Percentiles rank a stretch among this genome's conserved stretches.
Evolutionary conservation across 2,888 invertebrate genomes (phyloP).

Genomic region (Galerucella pusilla): DNA sequence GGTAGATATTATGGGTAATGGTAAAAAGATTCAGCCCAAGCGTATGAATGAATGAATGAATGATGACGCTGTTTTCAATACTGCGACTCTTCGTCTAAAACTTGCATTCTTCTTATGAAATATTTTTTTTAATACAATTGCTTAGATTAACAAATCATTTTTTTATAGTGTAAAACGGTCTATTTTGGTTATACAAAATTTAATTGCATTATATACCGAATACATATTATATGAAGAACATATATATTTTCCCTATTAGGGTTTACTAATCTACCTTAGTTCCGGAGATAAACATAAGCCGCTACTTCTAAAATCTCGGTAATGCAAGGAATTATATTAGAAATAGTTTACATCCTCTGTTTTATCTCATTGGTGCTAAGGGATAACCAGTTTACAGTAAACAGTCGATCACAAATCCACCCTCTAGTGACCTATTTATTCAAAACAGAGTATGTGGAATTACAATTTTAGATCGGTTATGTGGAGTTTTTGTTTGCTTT

Average conservation of each 20-base stretch:
- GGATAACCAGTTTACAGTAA: slow-evolving; percentile 19
- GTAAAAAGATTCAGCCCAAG: too few relatives aligned
- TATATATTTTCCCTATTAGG: neutral
- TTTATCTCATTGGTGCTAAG: slow-evolving; percentile 14
- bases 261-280: neutral
- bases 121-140: too few relatives aligned
- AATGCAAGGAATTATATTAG: slow-evolving; percentile 7
- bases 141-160: too few relatives aligned
- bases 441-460: slow-evolving; percentile 24
- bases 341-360: slow-evolving; percentile 16
- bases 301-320: neutral
- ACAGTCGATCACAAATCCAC: slow-evolving; percentile 30
- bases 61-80: too few relatives aligned
- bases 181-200: too few relatives aligned
- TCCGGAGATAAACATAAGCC: neutral
- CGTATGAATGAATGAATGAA: too few relatives aligned
- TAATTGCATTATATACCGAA: neutral
- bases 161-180: too few relatives aligned
- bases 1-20: too few relatives aligned
- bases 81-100: too few relatives aligned
- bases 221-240: neutral
- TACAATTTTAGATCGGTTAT: slow-evolving; percentile 18
- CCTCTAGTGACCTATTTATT: slow-evolving; percentile 38
- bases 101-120: too few relatives aligned
- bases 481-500: neutral